phyloP scores from a whole-genome alignment of 1,140 invertebrate species.

The Elymnias hypermnestra region DNA sequence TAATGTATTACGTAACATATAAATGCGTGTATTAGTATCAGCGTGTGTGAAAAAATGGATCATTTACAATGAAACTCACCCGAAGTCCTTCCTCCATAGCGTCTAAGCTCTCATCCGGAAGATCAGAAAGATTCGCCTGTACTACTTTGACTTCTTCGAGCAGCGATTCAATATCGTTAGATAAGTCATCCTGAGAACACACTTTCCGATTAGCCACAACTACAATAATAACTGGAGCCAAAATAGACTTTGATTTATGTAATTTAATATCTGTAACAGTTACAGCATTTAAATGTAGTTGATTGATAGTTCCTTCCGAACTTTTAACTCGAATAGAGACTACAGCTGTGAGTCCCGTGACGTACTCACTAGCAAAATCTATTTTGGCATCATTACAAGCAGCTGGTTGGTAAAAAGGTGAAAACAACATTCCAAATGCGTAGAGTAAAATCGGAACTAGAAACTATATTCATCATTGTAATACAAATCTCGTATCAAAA shows the following conservation, averaged over 20 bases:
- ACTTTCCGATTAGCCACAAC: conserved; percentile 53
- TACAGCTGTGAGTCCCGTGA: background rate
- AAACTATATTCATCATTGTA: background rate
- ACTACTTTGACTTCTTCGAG: conserved; percentile 79
- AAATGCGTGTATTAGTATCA: too few relatives aligned
- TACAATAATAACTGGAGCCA: conserved; percentile 18
- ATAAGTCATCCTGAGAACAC: conserved; percentile 80
- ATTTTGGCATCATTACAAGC: conserved; percentile 14
- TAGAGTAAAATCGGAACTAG: conserved; percentile 7
- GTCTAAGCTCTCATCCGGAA: conserved; percentile 82
- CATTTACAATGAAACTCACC: conserved; percentile 77
- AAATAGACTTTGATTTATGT: conserved; percentile 28
- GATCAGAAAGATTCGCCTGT: conserved; percentile 79
- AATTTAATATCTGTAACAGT: too few relatives aligned
- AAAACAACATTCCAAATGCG: conserved; percentile 16
- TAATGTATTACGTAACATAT: too few relatives aligned
- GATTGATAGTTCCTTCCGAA: too few relatives aligned
- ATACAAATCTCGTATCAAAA: too few relatives aligned
- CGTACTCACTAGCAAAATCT: conserved; percentile 8
- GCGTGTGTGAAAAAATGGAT: too few relatives aligned
- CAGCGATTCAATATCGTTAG: conserved; percentile 81
- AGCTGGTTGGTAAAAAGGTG: conserved; percentile 14
- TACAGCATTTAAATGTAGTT: too few relatives aligned
- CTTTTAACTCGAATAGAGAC: too few relatives aligned
- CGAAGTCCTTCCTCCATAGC: conserved; percentile 81